A percentile compares a stretch with the other conserved stretches of the same genome.
These are phyloP conservation scores for Elmis aenea DNA, from an alignment of 2,888 invertebrate genomes.

Conservation along the genomic window DNA sequence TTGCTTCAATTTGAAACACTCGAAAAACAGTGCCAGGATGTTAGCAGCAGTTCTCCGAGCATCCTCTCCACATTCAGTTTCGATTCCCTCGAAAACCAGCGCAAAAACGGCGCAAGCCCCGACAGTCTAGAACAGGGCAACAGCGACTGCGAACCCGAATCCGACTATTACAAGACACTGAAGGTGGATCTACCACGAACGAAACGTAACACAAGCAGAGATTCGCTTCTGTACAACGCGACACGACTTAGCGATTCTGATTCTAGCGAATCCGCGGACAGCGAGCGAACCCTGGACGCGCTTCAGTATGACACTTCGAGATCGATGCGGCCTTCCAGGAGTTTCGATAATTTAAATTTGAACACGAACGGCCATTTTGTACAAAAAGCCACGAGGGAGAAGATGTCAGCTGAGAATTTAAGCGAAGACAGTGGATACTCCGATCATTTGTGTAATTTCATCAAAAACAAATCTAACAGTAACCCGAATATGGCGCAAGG, in stretches of 20 bases:
- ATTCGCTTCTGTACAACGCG: conserved; percentile 35
- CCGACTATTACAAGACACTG: conserved; percentile 38
- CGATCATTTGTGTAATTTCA: conserved; percentile 48
- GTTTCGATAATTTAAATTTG: conserved; percentile 42
- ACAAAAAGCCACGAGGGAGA: conserved; percentile 33
- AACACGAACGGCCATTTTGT: conserved; percentile 17
- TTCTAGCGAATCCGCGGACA: conserved; percentile 38
- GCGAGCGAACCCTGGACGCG: conserved; percentile 37
- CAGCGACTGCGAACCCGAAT: conserved; percentile 36
- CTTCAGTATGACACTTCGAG: conserved; percentile 37
- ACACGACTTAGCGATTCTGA: conserved; percentile 45
- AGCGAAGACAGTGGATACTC: conserved; percentile 78
- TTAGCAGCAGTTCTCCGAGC: conserved; percentile 47
- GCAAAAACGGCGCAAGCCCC: conserved; percentile 45
- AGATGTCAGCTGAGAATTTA: conserved; percentile 69
- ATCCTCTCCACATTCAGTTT: conserved; percentile 51
- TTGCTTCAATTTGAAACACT: conserved; percentile 80
- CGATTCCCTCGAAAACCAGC: conserved; percentile 50
- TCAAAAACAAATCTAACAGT: conserved; percentile 44
- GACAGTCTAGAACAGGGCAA: conserved; percentile 50
- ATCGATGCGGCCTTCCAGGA: conserved; percentile 46
- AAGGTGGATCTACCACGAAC: conserved; percentile 33
- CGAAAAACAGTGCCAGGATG: conserved; percentile 62
- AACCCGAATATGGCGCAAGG: conserved; percentile 45
- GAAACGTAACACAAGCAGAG: conserved; percentile 23